Conservation (phyloP, 2,797 vertebrate genomes). For the Pterois miles region DNA sequence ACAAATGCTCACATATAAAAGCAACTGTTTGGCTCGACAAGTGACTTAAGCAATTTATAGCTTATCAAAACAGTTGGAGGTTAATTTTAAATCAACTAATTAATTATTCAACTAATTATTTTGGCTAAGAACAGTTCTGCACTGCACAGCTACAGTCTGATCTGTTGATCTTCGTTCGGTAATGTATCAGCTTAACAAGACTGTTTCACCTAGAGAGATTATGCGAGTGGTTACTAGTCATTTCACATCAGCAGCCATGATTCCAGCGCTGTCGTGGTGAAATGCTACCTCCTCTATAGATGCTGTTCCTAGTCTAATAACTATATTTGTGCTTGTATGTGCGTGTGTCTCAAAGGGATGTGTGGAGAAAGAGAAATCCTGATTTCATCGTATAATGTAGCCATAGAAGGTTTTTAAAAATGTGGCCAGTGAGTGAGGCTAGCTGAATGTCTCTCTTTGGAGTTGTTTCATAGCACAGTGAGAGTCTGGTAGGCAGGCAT, state of each 20-base stretch:
- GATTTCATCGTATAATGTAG: slow-evolving; percentile 31
- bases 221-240: neutral
- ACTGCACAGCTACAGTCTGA: neutral
- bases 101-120: neutral
- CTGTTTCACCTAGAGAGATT: neutral
- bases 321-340: neutral
- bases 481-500: slow-evolving; percentile 52
- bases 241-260: neutral
- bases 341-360: slow-evolving; percentile 11
- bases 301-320: slow-evolving; percentile 1
- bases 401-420: slow-evolving; percentile 14
- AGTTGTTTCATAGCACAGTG: slow-evolving; percentile 63
- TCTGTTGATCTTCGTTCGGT: neutral
- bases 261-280: neutral
- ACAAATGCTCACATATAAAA: neutral
- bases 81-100: neutral
- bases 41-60: neutral
- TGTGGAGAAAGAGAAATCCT: slow-evolving; percentile 17
- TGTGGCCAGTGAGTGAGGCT: slow-evolving; percentile 21
- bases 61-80: neutral
- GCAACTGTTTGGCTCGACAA: neutral
- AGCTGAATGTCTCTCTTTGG: slow-evolving; percentile 66
- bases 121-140: neutral
- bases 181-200: no score
- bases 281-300: neutral